These are phyloP conservation scores for Saguinus midas DNA, from an alignment of 2,113 vertebrate species.

Conservation along the genomic window DNA sequence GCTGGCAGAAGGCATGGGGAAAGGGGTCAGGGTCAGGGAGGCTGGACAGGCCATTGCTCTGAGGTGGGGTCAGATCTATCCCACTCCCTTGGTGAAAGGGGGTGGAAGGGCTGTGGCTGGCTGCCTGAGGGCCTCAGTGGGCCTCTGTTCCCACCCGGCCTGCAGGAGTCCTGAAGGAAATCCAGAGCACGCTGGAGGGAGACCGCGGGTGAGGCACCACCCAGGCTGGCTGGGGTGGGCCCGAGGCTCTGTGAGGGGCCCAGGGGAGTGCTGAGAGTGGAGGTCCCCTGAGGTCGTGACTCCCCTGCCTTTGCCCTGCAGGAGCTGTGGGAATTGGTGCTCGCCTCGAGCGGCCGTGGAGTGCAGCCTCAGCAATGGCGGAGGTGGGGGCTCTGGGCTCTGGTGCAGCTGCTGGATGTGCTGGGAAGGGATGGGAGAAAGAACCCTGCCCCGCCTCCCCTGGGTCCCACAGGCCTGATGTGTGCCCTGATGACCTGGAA, in stretches of 20 bases:
- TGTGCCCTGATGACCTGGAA: fast-evolving
- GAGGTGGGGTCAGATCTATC: neutral
- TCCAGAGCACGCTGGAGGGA: conserved; percentile 96
- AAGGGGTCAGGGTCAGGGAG: too few relatives aligned
- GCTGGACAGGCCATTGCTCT: neutral
- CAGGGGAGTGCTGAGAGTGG: neutral
- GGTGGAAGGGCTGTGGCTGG: neutral
- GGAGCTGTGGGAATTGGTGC: conserved; percentile 83
- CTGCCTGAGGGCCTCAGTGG: neutral
- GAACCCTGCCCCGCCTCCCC: neutral
- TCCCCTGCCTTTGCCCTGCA: conserved; percentile 66
- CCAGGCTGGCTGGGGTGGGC: neutral
- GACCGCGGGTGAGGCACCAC: conserved; percentile 88
- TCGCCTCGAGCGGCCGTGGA: conserved; percentile 74
- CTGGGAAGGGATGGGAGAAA: neutral
- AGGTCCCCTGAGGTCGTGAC: conserved; percentile 33
- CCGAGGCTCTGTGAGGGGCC: fast-evolving
- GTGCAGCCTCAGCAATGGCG: conserved; percentile 82
- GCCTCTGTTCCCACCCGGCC: conserved; percentile 66
- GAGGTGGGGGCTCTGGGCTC: conserved; percentile 76
- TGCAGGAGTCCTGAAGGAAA: conserved; percentile 95
- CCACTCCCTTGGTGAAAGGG: neutral
- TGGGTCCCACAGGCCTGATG: neutral
- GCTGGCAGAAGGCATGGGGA: neutral
- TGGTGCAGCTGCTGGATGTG: fast-evolving